phyloP scores from a whole-genome alignment of 1,140 invertebrate species.

The Cyclina sinensis region DNA sequence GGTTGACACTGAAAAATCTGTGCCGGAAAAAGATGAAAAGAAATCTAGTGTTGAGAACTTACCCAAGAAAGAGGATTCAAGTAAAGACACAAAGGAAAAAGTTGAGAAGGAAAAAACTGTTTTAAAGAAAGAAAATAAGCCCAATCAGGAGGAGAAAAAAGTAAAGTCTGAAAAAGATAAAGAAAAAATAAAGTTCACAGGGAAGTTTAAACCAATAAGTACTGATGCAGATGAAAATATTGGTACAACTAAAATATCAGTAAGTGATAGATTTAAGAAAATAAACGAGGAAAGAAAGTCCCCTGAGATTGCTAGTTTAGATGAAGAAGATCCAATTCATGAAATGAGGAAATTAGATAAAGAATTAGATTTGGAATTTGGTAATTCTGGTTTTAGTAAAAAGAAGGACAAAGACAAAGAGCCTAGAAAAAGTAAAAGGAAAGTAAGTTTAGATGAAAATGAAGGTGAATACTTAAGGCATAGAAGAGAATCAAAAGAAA shows the following conservation, averaged over 20 bases:
- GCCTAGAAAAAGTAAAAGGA: constrained; percentile 50
- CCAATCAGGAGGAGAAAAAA: neutral
- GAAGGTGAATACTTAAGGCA: constrained; percentile 14
- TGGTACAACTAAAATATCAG: constrained; percentile 85
- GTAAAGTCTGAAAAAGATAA: constrained; percentile 16
- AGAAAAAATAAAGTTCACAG: constrained; percentile 24
- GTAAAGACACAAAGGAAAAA: neutral
- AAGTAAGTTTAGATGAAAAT: constrained; percentile 54
- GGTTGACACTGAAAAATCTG: neutral
- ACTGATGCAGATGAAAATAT: constrained; percentile 86
- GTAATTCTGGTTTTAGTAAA: constrained; percentile 46
- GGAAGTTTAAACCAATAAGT: constrained; percentile 44
- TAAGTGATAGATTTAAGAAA: constrained; percentile 65
- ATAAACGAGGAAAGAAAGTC: constrained; percentile 4
- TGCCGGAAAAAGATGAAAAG: neutral
- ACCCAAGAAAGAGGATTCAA: neutral
- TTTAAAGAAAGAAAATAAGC: neutral
- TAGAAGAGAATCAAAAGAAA: constrained; percentile 57
- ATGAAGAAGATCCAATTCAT: constrained; percentile 62
- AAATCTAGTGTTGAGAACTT: neutral
- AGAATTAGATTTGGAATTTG: constrained; percentile 59
- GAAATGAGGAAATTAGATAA: constrained; percentile 67
- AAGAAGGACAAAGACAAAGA: constrained; percentile 51
- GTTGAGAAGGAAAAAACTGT: neutral
- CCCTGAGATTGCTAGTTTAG: constrained; percentile 23